Evolutionary conservation across 92 coral and sea anemone genomes (phyloP).

Genomic region (Blastomussa wellsi): DNA sequence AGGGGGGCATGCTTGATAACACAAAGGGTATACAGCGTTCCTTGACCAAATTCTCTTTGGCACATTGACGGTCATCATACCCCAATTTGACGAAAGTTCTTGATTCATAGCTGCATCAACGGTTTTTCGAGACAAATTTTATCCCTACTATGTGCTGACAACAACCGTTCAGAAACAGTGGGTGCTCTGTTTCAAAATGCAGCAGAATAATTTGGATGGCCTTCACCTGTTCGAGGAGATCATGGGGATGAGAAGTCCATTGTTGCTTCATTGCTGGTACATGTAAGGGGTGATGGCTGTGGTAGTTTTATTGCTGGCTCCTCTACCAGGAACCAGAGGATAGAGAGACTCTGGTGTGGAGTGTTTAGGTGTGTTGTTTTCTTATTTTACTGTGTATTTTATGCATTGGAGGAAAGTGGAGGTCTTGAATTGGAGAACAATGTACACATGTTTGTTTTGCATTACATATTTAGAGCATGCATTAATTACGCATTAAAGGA

Average conservation of each 20-base stretch:
- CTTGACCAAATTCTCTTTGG: not conserved
- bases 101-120: not conserved
- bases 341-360: constrained; percentile 16
- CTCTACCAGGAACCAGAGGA: constrained; percentile 18
- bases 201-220: constrained; percentile 47
- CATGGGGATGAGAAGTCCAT: constrained; percentile 62
- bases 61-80: constrained; percentile 16
- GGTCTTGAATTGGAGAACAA: too few relatives aligned
- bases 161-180: constrained; percentile 56
- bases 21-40: constrained; percentile 12
- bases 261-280: constrained; percentile 42
- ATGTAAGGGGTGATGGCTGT: constrained; percentile 6
- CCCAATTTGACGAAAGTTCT: constrained; percentile 4
- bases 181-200: constrained; percentile 30
- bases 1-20: constrained; percentile 16
- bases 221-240: constrained; percentile 61
- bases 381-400: too few relatives aligned
- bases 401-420: too few relatives aligned
- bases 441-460: too few relatives aligned
- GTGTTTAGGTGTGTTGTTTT: not conserved
- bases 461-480: too few relatives aligned
- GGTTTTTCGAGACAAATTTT: constrained; percentile 15
- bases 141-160: constrained; percentile 41
- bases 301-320: constrained; percentile 29
- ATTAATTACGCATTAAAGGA: too few relatives aligned